A percentile compares a stretch with the other conserved stretches of the same genome.
These are phyloP conservation scores for Python bivittatus DNA, from an alignment of 2,113 vertebrate species.

Conservation along the genomic window DNA sequence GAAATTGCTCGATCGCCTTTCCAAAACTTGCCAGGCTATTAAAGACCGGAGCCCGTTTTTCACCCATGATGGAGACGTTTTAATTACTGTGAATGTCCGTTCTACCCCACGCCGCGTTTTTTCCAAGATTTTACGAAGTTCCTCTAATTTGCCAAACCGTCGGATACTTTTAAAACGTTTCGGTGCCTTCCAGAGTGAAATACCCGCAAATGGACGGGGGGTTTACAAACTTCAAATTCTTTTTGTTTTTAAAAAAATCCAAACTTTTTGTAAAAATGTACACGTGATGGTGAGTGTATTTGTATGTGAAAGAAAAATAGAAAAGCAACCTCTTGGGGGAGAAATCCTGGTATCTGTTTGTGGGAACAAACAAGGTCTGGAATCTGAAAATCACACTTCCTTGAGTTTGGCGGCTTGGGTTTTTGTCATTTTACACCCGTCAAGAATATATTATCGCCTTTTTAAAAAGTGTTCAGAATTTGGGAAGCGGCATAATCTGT, in stretches of 20 bases:
- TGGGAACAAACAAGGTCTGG: slow-evolving; percentile 25
- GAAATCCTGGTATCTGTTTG: neutral
- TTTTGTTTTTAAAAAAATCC: neutral
- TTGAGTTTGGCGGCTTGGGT: slow-evolving; percentile 42
- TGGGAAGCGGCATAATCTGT: neutral
- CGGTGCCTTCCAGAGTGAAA: neutral
- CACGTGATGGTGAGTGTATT: neutral
- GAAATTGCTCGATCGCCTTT: neutral
- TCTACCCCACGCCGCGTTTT: neutral
- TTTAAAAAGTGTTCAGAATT: slow-evolving; percentile 40
- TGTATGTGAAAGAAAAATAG: neutral
- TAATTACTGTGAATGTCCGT: neutral
- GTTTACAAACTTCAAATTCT: neutral
- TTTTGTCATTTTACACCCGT: slow-evolving; percentile 38
- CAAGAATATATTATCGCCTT: slow-evolving; percentile 61
- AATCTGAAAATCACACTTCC: slow-evolving; percentile 49
- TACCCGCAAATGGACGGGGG: neutral
- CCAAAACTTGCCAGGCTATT: neutral
- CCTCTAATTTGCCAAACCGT: neutral
- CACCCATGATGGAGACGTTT: neutral
- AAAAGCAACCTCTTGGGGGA: neutral
- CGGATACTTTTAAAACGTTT: neutral
- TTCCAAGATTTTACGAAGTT: neutral
- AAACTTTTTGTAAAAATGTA: neutral
- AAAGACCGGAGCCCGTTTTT: neutral